These are phyloP conservation scores for Danio aesculapii DNA, from an alignment of 2,797 vertebrate genomes.

Conservation along the genomic window DNA sequence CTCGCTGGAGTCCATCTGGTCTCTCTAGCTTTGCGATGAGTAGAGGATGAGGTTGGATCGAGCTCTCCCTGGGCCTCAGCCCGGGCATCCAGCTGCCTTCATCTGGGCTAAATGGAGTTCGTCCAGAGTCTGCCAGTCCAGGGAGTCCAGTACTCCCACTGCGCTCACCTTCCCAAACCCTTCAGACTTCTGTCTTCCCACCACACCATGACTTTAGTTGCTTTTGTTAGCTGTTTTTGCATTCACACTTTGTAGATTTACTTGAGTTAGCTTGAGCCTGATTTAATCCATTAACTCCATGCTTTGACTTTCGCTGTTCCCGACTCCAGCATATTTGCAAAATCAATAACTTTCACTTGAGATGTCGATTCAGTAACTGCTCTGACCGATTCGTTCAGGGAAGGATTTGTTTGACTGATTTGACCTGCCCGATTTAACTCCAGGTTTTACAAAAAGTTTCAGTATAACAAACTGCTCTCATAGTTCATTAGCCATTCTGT, in stretches of 20 bases:
- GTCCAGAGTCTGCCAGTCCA: constrained; percentile 50
- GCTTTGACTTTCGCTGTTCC: no score
- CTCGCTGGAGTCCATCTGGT: constrained; percentile 59
- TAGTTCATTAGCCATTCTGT: background rate
- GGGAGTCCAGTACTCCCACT: constrained; percentile 23
- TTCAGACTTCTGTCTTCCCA: constrained; percentile 3
- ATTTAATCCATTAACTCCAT: no score
- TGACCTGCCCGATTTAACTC: background rate
- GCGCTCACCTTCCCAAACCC: constrained; percentile 13
- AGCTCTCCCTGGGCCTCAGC: constrained; percentile 45
- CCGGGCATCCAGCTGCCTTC: constrained; percentile 51
- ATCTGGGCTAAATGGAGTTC: constrained; percentile 47
- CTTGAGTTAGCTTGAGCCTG: background rate
- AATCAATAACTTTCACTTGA: background rate
- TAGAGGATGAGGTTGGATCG: constrained; percentile 39
- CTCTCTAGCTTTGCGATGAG: constrained; percentile 45
- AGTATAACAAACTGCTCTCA: background rate
- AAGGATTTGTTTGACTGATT: background rate
- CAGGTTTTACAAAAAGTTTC: background rate
- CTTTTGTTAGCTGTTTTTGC: background rate
- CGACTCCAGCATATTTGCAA: background rate
- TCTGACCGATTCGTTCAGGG: background rate
- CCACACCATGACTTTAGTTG: background rate
- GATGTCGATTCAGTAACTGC: background rate
- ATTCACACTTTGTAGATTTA: background rate